A percentile compares a stretch with the other conserved stretches of the same genome.
Evolutionary conservation across 2,113 vertebrate species (phyloP).

Genomic region (Callaeas wilsoni): DNA sequence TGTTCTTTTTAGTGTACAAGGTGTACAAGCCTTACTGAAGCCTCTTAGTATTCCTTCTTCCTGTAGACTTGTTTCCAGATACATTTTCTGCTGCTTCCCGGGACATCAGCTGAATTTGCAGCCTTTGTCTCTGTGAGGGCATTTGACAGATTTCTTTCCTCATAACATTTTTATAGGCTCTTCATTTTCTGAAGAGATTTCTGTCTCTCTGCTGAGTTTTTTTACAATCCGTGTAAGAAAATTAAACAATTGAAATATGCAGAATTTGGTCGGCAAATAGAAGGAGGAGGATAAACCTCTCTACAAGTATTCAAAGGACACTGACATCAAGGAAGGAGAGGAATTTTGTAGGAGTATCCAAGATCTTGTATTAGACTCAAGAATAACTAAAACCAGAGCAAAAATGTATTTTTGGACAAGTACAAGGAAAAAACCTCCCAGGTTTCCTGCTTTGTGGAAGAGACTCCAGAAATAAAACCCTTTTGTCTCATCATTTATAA

Average conservation of each 20-base stretch:
- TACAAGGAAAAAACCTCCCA: neutral
- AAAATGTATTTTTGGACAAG: neutral
- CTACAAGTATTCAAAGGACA: neutral
- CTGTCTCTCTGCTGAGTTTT: neutral
- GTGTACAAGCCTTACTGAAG: neutral
- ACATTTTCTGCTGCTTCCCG: neutral
- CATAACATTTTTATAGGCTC: neutral
- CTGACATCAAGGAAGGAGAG: neutral
- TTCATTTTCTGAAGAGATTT: neutral
- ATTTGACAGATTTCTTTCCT: neutral
- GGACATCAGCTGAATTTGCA: neutral
- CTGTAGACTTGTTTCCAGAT: neutral
- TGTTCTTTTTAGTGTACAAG: neutral
- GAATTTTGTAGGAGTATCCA: neutral
- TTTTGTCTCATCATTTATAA: neutral
- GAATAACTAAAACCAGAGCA: neutral
- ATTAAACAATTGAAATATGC: neutral
- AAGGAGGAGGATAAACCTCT: neutral
- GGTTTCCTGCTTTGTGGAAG: neutral
- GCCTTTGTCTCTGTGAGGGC: neutral
- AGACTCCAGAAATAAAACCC: neutral
- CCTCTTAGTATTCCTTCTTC: neutral
- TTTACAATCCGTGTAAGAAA: neutral
- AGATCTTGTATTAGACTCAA: neutral
- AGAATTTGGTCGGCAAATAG: neutral